Base-by-base conservation (phyloP, 1,140 invertebrate genomes). In the Papilio dardanus region DNA sequence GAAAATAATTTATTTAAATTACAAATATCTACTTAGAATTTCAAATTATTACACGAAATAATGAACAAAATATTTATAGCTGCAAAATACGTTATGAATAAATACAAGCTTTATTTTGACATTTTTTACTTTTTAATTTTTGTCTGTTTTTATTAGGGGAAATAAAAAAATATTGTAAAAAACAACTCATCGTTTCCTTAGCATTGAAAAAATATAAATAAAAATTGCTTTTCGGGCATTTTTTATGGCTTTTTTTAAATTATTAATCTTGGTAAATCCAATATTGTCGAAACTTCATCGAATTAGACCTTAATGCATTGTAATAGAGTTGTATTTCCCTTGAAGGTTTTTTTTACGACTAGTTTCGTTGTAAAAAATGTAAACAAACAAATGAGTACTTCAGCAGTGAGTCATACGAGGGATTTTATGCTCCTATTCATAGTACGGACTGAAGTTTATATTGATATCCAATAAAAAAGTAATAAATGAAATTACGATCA, bases 361-460 rank as follows among this genome's bases (percentile, higher is more conserved):
- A 24, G 50, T 58, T 58, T 12, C 14, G 50, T 30, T 54, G 50
- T 2, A 62, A 62, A 28, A 62, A 62, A 62, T 62, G 54, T 62
- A 62, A 62, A 62, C 54, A 62, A 74, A 40, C 46, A 24, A 65
- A 12, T 50, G 30, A 40, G 16, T 19, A 42, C n/a, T 42, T 30
- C 40, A 69, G 58, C 28, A 66, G 58, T 76, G 76, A 77, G 31
- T 77, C 76, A 77, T 71, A 10, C 73, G 19, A 24, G 46, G 65
- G 76, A 30, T 62, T 75, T 77, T 75, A 19, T 40, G 21, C 19
- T 14, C 21, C 37, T 67, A 76, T 76, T 76, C 76, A 76, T 76
- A 76, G 76, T 76, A 33, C n/a, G 21, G 37, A 42, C 24, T 31
- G 46, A 19, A 6, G 30, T 14, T 42, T 37, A 21, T 28, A 46